A percentile compares a stretch with the other conserved stretches of the same genome.
phyloP scores from a whole-genome alignment of 2,113 vertebrate genomes.

The Sialia sialis region DNA sequence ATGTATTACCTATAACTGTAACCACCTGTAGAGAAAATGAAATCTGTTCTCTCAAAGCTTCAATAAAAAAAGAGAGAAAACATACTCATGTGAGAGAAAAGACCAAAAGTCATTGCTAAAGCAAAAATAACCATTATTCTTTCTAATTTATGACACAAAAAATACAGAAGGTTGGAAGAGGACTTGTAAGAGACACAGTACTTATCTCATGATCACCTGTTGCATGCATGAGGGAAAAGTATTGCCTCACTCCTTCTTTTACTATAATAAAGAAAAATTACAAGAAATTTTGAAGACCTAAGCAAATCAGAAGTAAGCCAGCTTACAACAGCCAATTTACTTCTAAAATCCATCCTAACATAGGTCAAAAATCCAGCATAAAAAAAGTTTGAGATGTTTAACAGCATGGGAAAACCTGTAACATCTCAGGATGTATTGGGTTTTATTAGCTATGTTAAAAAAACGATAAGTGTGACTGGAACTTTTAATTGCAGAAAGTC shows the following conservation, averaged over 20 bases:
- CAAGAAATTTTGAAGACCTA: not conserved
- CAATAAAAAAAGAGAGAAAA: not conserved
- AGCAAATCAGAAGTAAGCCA: not conserved
- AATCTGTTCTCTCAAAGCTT: not conserved
- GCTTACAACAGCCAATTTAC: not conserved
- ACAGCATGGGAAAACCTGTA: not conserved
- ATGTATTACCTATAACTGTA: not conserved
- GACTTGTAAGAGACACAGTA: not conserved
- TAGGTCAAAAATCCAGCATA: not conserved
- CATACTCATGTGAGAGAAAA: not conserved
- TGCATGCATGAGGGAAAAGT: not conserved
- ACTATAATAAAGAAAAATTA: not conserved
- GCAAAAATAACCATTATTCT: not conserved
- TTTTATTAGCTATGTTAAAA: not conserved
- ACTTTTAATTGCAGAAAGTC: constrained; percentile 17
- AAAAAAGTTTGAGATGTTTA: not conserved
- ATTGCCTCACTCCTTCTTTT: not conserved
- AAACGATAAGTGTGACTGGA: constrained; percentile 9
- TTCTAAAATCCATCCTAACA: not conserved
- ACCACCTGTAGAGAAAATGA: not conserved
- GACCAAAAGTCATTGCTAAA: not conserved
- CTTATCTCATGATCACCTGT: not conserved
- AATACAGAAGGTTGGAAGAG: not conserved
- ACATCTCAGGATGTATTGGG: not conserved
- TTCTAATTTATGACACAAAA: not conserved